Percentiles rank a stretch among this genome's conserved stretches.
These are phyloP conservation scores for Scolopax bukidnonensis DNA, from an alignment of 2,797 vertebrate species.

Conservation along the genomic window DNA sequence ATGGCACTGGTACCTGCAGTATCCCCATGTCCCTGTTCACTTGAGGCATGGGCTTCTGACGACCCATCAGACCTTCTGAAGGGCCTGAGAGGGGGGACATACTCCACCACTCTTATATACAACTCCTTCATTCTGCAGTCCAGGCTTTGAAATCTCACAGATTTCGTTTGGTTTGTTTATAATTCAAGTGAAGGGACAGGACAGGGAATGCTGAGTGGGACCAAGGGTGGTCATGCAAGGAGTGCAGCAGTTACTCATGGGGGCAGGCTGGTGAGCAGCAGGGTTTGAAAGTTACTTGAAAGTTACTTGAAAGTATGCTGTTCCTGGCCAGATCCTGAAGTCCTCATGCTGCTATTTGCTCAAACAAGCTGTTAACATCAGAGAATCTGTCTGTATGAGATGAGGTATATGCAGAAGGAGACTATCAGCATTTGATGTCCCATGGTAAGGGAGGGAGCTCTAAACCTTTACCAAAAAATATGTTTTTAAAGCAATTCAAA, in stretches of 20 bases:
- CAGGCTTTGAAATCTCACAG: neutral
- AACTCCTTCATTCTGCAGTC: neutral
- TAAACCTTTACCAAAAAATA: neutral
- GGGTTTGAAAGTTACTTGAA: neutral
- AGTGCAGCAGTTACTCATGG: neutral
- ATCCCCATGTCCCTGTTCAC: rapidly evolving
- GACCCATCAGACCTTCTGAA: neutral
- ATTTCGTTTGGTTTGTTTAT: neutral
- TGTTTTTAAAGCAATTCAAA: neutral
- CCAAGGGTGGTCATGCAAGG: neutral
- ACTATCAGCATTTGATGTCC: neutral
- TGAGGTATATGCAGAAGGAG: neutral
- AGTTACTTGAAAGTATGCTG: rapidly evolving
- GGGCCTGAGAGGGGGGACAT: neutral
- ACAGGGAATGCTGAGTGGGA: neutral
- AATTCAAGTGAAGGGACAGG: neutral
- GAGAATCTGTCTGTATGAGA: neutral
- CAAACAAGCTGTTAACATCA: neutral
- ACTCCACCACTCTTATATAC: neutral
- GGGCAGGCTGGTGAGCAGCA: neutral
- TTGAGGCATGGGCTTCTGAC: neutral
- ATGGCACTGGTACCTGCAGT: neutral
- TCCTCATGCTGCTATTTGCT: neutral
- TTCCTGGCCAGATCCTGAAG: neutral
- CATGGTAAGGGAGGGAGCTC: neutral